Conservation (phyloP, 53 echinoderm and acorn worm species). For the Patiria pectinifera region DNA sequence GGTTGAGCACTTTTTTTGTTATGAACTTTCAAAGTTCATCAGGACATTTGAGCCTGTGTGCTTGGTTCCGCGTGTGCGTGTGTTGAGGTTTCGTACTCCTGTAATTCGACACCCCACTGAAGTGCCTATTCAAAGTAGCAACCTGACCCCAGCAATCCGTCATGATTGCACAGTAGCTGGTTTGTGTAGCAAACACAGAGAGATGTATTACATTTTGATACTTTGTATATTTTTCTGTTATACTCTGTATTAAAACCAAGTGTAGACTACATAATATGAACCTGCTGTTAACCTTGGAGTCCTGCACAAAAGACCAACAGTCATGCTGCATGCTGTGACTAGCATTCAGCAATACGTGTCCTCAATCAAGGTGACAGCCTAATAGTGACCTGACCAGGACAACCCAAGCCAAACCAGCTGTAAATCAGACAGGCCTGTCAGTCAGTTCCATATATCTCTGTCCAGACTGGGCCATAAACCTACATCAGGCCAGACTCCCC, state of each 20-base stretch:
- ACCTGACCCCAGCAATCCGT: neutral
- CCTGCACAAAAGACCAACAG: neutral
- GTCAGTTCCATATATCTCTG: conserved; percentile 4
- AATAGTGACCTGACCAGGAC: conserved; percentile 31
- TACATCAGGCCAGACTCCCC: neutral
- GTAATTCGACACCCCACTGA: too few species aligned
- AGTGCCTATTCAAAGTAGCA: too few species aligned
- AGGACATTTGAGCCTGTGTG: too few species aligned
- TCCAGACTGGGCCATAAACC: neutral
- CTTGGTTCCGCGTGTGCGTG: too few species aligned
- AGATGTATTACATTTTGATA: neutral
- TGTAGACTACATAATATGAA: neutral
- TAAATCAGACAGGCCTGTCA: conserved; percentile 27
- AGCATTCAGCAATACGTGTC: neutral
- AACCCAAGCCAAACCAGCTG: conserved; percentile 25
- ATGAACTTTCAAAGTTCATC: too few species aligned
- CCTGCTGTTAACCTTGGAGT: neutral
- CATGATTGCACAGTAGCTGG: neutral
- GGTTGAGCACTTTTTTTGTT: too few species aligned
- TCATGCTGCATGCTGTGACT: neutral
- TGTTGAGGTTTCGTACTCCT: too few species aligned
- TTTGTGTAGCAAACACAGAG: neutral
- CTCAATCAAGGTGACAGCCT: neutral
- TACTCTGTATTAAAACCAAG: too few species aligned
- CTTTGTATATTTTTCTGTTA: neutral